These are phyloP conservation scores for Ciconia boyciana DNA, from an alignment of 2,113 vertebrate species.

Conservation along the genomic window DNA sequence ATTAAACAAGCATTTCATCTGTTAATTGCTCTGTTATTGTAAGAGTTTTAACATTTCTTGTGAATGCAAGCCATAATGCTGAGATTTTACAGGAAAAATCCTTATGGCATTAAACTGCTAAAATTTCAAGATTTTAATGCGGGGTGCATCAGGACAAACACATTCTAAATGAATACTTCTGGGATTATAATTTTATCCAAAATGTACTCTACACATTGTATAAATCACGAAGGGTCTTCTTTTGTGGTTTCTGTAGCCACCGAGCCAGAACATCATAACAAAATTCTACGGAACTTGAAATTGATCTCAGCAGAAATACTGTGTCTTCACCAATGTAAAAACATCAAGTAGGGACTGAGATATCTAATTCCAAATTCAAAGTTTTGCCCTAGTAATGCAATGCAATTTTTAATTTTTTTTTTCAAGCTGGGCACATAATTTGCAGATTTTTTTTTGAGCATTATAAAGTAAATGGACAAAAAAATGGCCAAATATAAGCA, in stretches of 20 bases:
- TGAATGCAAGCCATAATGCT: background rate
- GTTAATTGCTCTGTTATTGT: constrained; percentile 41
- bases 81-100: background rate
- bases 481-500: background rate
- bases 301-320: background rate
- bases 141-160: background rate
- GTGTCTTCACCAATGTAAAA: background rate
- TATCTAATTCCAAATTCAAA: background rate
- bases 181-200: background rate
- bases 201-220: background rate
- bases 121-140: background rate
- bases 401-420: background rate
- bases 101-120: background rate
- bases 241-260: background rate
- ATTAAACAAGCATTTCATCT: background rate
- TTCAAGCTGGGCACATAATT: background rate
- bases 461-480: background rate
- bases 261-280: background rate
- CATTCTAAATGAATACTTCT: background rate
- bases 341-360: background rate
- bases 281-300: background rate
- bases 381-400: background rate
- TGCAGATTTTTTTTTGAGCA: background rate
- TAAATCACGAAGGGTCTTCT: background rate
- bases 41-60: background rate